Conservation (phyloP, 2,113 vertebrate genomes). For the Tenebrosternarchus preto region DNA sequence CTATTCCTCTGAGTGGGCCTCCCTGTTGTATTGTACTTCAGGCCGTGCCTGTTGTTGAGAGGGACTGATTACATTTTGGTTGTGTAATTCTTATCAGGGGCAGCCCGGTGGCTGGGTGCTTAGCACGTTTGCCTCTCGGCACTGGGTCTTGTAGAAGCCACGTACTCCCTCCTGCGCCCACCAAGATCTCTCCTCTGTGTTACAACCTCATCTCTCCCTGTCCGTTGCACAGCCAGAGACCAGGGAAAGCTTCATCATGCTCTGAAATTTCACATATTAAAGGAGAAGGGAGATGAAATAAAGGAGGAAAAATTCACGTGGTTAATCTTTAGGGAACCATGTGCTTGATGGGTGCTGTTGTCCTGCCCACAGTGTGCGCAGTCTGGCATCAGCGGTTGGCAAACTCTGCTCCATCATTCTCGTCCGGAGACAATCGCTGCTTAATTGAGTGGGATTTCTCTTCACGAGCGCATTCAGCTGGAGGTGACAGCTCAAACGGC, state of each 20-base stretch:
- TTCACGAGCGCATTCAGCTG: neutral
- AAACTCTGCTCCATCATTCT: constrained; percentile 42
- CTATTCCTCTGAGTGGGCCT: neutral
- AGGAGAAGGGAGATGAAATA: neutral
- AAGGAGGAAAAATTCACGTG: constrained; percentile 6
- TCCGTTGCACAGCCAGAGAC: neutral
- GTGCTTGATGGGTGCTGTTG: constrained; percentile 12
- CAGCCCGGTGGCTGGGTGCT: too few relatives aligned
- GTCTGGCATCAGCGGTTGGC: neutral
- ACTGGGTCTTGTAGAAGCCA: too few relatives aligned
- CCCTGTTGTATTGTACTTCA: neutral
- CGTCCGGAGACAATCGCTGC: constrained; percentile 42
- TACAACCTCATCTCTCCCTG: neutral
- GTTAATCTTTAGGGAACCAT: constrained; percentile 39
- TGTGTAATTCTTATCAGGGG: neutral
- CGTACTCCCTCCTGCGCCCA: too few relatives aligned
- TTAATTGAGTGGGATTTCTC: constrained; percentile 18
- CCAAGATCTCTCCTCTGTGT: neutral
- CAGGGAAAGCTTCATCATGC: constrained; percentile 58
- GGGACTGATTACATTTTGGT: neutral
- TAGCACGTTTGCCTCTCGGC: neutral
- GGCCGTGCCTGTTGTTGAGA: neutral
- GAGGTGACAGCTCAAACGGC: constrained; percentile 5
- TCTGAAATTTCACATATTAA: constrained; percentile 30
- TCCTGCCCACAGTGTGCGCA: neutral